Percentiles rank a stretch among this genome's conserved stretches.
Evolutionary conservation across 2,113 vertebrate species (phyloP).

Genomic region (Sinocyclocheilus maitianheensis): DNA sequence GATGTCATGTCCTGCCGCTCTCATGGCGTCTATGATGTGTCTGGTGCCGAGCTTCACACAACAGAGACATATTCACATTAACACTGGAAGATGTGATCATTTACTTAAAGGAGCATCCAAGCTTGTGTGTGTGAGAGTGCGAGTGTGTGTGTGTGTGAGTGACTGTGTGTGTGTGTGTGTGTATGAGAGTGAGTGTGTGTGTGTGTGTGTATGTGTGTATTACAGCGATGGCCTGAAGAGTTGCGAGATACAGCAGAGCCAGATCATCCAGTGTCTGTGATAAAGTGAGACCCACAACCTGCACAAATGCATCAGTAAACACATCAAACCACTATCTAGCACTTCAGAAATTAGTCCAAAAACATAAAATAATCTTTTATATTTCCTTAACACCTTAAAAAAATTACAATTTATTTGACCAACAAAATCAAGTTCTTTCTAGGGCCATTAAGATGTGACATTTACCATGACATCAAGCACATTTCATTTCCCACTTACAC

Average conservation of each 20-base stretch:
- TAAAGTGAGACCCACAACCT: slow-evolving; percentile 88
- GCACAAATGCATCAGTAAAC: slow-evolving; percentile 18
- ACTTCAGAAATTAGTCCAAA: neutral
- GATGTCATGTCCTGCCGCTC: slow-evolving; percentile 84
- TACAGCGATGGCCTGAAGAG: slow-evolving; percentile 91
- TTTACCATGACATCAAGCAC: neutral
- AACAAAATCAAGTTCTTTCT: neutral
- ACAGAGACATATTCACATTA: neutral
- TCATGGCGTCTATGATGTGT: slow-evolving; percentile 89
- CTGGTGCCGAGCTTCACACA: slow-evolving; percentile 86
- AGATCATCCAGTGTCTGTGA: slow-evolving; percentile 89
- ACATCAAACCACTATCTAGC: neutral
- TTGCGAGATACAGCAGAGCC: slow-evolving; percentile 91
- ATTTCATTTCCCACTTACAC: neutral
- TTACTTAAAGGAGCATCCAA: no score
- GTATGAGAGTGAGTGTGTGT: no score
- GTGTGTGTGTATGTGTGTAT: slow-evolving; percentile 47
- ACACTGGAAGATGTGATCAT: no score
- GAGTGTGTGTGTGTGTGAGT: no score
- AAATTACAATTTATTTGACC: no score
- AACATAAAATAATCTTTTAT: neutral
- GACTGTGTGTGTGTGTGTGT: no score
- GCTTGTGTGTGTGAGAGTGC: no score
- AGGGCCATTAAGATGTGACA: neutral
- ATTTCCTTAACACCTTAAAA: neutral